Percentiles rank a stretch among this genome's conserved stretches.
Evolutionary conservation across 1,140 invertebrate genomes (phyloP).

Genomic region (Campoletis sonorensis): DNA sequence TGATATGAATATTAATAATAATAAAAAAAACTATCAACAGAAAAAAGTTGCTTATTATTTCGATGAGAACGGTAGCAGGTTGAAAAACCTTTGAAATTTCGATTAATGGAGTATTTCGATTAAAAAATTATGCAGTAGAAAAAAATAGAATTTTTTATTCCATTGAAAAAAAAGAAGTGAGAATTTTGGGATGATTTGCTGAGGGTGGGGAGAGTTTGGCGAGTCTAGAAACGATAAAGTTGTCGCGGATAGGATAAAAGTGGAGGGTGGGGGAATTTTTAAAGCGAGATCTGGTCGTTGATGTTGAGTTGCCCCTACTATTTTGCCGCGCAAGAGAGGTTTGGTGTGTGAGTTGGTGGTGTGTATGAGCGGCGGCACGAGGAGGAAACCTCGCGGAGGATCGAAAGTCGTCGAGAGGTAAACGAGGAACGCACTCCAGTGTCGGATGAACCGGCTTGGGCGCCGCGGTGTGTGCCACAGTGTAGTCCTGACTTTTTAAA

Average conservation of each 20-base stretch:
- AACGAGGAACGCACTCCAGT: conserved; percentile 58
- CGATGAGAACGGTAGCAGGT: too few species aligned
- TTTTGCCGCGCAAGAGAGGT: neutral
- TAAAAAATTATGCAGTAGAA: too few species aligned
- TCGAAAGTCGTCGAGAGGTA: conserved; percentile 17
- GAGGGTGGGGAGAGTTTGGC: neutral
- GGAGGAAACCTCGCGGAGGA: conserved; percentile 5
- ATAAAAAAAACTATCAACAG: too few species aligned
- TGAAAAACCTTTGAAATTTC: too few species aligned
- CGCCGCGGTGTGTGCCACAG: conserved; percentile 53
- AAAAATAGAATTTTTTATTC: neutral
- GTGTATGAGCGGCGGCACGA: neutral
- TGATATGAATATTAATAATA: too few species aligned
- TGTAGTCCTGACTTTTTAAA: neutral
- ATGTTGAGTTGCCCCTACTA: neutral
- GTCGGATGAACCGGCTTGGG: conserved; percentile 69
- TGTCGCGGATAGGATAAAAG: neutral
- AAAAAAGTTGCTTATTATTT: too few species aligned
- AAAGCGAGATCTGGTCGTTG: neutral
- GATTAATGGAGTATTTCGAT: too few species aligned
- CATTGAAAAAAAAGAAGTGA: neutral
- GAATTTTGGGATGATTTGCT: neutral
- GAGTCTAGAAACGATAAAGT: neutral
- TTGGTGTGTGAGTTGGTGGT: neutral
- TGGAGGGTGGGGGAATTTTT: neutral